phyloP scores from a whole-genome alignment of 2,888 invertebrate genomes.

The Sesamia inferens region DNA sequence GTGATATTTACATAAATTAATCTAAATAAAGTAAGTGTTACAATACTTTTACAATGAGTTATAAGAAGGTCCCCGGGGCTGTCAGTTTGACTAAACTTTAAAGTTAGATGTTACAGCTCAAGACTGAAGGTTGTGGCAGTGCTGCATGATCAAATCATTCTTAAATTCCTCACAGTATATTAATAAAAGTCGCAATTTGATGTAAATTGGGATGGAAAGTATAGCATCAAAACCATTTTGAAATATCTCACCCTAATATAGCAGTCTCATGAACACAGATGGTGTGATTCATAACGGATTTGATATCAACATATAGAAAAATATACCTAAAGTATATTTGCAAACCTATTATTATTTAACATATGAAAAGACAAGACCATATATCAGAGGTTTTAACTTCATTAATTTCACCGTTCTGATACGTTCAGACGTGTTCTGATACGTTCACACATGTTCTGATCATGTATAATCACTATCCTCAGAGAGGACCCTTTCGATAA shows the following conservation, averaged over 20 bases:
- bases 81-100: constrained; percentile 61
- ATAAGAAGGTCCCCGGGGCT: constrained; percentile 56
- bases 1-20: constrained; percentile 69
- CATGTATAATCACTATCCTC: constrained; percentile 28
- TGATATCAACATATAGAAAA: constrained; percentile 59
- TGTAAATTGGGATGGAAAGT: too few relatives aligned
- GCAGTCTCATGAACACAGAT: constrained; percentile 82
- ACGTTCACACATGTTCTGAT: constrained; percentile 22
- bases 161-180: background rate
- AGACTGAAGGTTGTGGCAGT: constrained; percentile 9
- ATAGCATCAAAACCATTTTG: too few relatives aligned
- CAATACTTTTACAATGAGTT: constrained; percentile 64
- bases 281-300: constrained; percentile 79
- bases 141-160: constrained; percentile 8
- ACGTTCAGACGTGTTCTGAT: too few relatives aligned
- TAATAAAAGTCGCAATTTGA: too few relatives aligned
- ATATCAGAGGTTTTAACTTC: constrained; percentile 50
- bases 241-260: too few relatives aligned
- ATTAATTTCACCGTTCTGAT: constrained; percentile 24
- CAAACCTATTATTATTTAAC: constrained; percentile 59
- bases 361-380: constrained; percentile 38
- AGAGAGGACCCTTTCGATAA: constrained; percentile 19
- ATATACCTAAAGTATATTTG: constrained; percentile 58
- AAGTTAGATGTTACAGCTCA: constrained; percentile 48
- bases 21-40: constrained; percentile 63